Evolutionary conservation across 2,797 vertebrate genomes (phyloP), one percentile per base, ranked within the genome.

Genomic region (Monodelphis domestica): DNA sequence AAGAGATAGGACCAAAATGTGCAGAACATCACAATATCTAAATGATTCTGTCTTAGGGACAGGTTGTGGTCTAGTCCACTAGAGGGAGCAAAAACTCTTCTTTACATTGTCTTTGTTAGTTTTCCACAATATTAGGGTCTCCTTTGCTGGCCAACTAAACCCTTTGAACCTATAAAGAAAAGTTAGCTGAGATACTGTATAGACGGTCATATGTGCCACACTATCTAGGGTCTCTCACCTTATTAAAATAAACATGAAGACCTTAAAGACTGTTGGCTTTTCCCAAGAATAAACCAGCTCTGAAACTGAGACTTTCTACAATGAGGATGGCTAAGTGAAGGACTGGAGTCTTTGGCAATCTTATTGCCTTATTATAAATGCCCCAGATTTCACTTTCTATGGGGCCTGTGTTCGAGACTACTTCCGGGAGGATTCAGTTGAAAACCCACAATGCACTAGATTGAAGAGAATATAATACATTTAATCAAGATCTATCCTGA

Each of bases 341-440:
- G 50, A 84, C 12, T 50, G n/a, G 88, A 95, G 50, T 87, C 53
- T 21, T 30, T 59, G 1, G 15, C 2, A 56, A 4, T 15, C 38
- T 38, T 17, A 38, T n/a, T 89, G 54, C 90, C 30, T 87, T 53
- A 45, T 6, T 53, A 51, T 88, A 94, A 59, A 56, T 0, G 2
- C 70, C 21, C 24, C 50, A 50, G 3, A 12, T 50, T 28, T 50
- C 21, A 78, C 45, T 78, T 3, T 10, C 10, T 10, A 4, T 84
- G 24, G 26, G 10, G 50, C 9, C 21, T 28, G 3, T 92, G 9
- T 70, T 91, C 30, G 28, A 87, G 51, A 90, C 45, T 57, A 55
- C 90, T n/a, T 91, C n/a, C 54, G 11, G 45, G 12, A 90, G 93
- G 91, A 93, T n/a, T 15, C 54, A 89, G 54, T 5, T 52, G 93